phyloP scores from a whole-genome alignment of 2,797 vertebrate species.

The Megaceryle alcyon region DNA sequence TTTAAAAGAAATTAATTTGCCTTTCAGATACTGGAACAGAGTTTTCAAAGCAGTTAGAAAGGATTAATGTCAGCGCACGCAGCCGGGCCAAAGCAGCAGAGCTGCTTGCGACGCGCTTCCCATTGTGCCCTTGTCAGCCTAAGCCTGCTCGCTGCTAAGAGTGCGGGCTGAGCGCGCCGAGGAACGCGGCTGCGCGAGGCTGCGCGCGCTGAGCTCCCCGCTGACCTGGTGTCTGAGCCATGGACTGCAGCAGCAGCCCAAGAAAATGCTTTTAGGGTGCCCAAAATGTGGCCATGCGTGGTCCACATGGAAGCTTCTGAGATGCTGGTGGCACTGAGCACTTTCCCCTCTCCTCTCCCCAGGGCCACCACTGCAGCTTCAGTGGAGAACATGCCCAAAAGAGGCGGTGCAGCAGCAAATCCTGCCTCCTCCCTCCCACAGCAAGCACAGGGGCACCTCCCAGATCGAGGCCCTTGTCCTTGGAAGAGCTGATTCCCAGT shows the following conservation, averaged over 20 bases:
- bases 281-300: too few species aligned
- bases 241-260: not conserved
- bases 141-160: not conserved
- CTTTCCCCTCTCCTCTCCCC: rapidly evolving
- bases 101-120: conserved; percentile 17
- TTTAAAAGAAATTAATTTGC: conserved; percentile 57
- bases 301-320: too few species aligned
- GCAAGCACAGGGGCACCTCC: rapidly evolving
- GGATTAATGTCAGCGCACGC: conserved; percentile 40
- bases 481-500: not conserved
- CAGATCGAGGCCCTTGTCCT: rapidly evolving
- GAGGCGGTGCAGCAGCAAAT: too few species aligned
- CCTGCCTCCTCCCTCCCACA: not conserved
- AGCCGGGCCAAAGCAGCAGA: not conserved
- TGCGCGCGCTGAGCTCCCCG: too few species aligned
- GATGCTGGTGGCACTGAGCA: rapidly evolving
- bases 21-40: conserved; percentile 29
- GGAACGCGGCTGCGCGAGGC: too few species aligned
- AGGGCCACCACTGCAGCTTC: rapidly evolving
- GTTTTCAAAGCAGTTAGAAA: not conserved
- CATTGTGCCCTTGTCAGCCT: conserved; percentile 29
- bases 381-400: rapidly evolving
- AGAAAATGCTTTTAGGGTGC: too few species aligned
- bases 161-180: not conserved
- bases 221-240: not conserved